These are phyloP conservation scores for Drosophila heteroneura DNA, from an alignment of 2,888 invertebrate genomes.

Conservation along the genomic window DNA sequence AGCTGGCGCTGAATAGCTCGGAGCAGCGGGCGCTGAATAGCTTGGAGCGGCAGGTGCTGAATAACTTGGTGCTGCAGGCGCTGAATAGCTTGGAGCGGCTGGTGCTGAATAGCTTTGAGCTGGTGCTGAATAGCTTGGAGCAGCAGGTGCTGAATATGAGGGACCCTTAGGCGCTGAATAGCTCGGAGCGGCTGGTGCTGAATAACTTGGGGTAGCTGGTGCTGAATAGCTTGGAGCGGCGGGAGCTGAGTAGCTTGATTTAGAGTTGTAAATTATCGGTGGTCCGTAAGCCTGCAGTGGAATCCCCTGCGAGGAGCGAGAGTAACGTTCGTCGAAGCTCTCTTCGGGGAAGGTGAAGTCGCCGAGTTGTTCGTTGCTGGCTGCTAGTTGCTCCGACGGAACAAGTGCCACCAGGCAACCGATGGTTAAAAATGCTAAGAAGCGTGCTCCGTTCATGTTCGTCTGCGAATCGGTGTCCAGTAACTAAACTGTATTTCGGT, in stretches of 20 bases:
- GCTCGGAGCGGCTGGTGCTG: constrained; percentile 22
- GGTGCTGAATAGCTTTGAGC: constrained; percentile 39
- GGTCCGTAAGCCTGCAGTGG: constrained; percentile 61
- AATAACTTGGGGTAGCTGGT: too few species aligned
- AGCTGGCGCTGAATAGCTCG: constrained; percentile 27
- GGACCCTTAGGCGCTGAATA: constrained; percentile 53
- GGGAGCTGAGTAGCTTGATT: constrained; percentile 49
- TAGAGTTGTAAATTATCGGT: constrained; percentile 55
- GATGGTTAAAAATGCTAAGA: constrained; percentile 33
- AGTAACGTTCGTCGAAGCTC: constrained; percentile 41
- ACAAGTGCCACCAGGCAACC: constrained; percentile 34
- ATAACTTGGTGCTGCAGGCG: not conserved
- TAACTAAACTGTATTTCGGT: constrained; percentile 30
- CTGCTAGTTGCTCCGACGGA: constrained; percentile 11
- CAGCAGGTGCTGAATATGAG: constrained; percentile 45
- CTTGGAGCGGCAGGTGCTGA: not conserved
- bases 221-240: constrained; percentile 21
- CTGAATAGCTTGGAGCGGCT: constrained; percentile 12
- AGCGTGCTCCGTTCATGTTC: constrained; percentile 52
- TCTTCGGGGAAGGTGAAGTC: constrained; percentile 48
- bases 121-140: constrained; percentile 36
- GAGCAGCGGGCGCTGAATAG: constrained; percentile 5
- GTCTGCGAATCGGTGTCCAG: constrained; percentile 16
- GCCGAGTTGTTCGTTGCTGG: constrained; percentile 40
- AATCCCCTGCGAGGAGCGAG: constrained; percentile 42